These are phyloP conservation scores for Sebastes schlegelii DNA, from an alignment of 2,113 vertebrate genomes.

Conservation along the genomic window DNA sequence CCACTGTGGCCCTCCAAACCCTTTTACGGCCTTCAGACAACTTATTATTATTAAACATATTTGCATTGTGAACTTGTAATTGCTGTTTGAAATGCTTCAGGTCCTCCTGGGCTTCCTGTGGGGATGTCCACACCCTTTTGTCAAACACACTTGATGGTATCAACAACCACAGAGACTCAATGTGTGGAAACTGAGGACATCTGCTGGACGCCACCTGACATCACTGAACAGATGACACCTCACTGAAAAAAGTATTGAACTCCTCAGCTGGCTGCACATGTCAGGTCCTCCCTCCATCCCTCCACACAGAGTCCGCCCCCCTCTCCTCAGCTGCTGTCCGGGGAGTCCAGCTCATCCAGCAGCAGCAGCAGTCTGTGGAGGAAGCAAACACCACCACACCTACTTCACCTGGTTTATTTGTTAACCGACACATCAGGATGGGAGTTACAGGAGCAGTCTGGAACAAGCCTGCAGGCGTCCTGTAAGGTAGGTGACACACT, in stretches of 20 bases:
- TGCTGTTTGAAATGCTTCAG: slow-evolving; percentile 12
- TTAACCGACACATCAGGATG: slow-evolving; percentile 1
- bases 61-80: neutral
- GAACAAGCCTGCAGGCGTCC: neutral
- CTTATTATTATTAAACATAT: neutral
- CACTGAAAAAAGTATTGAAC: neutral
- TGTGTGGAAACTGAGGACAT: slow-evolving; percentile 26
- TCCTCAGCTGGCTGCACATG: neutral
- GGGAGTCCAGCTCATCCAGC: slow-evolving; percentile 36
- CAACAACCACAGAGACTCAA: neutral
- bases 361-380: slow-evolving; percentile 15
- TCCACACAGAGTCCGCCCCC: slow-evolving; percentile 36
- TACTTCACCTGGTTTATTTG: neutral
- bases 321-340: slow-evolving; percentile 18
- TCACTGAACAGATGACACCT: slow-evolving; percentile 4
- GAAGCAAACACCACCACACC: slow-evolving; percentile 13
- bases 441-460: neutral
- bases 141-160: slow-evolving; percentile 41
- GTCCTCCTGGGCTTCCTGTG: neutral
- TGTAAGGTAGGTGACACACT: slow-evolving; percentile 34
- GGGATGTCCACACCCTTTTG: slow-evolving; percentile 56
- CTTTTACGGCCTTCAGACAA: neutral
- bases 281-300: slow-evolving; percentile 22
- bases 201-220: slow-evolving; percentile 49
- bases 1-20: neutral